Percentiles rank a stretch among this genome's conserved stretches.
phyloP scores from a whole-genome alignment of 2,797 vertebrate species.

The Brotula barbata region DNA sequence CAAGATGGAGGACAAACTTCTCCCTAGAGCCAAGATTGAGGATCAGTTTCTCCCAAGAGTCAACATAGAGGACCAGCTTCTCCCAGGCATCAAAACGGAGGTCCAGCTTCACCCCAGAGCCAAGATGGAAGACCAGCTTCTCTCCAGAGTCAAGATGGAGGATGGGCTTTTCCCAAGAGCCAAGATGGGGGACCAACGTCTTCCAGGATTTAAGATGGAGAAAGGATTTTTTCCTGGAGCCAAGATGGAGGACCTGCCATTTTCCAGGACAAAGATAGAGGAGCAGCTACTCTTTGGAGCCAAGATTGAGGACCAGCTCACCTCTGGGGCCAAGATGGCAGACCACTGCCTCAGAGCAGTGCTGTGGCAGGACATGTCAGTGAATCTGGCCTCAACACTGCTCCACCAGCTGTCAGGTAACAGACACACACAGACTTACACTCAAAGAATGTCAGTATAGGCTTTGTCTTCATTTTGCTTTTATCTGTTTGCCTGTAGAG shows the following conservation, averaged over 20 bases:
- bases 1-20: constrained; percentile 64
- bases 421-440: not conserved
- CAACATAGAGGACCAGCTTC: constrained; percentile 60
- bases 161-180: no score
- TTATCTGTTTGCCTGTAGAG: constrained; percentile 42
- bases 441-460: not conserved
- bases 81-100: constrained; percentile 15
- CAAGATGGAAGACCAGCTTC: not conserved
- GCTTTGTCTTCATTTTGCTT: not conserved
- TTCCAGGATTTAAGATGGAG: constrained; percentile 16
- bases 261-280: not conserved
- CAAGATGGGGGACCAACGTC: constrained; percentile 28
- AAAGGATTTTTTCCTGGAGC: constrained; percentile 16
- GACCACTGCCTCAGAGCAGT: constrained; percentile 70
- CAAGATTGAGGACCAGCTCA: constrained; percentile 61
- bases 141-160: not conserved
- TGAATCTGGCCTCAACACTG: constrained; percentile 74
- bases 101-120: constrained; percentile 18
- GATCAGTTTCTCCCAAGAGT: constrained; percentile 57
- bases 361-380: constrained; percentile 76
- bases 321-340: constrained; percentile 59
- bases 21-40: constrained; percentile 60
- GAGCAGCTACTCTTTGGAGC: constrained; percentile 49
- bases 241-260: not conserved
- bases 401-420: constrained; percentile 74